Base-by-base conservation (phyloP, 2,113 vertebrate genomes). In the Piaya cayana region DNA sequence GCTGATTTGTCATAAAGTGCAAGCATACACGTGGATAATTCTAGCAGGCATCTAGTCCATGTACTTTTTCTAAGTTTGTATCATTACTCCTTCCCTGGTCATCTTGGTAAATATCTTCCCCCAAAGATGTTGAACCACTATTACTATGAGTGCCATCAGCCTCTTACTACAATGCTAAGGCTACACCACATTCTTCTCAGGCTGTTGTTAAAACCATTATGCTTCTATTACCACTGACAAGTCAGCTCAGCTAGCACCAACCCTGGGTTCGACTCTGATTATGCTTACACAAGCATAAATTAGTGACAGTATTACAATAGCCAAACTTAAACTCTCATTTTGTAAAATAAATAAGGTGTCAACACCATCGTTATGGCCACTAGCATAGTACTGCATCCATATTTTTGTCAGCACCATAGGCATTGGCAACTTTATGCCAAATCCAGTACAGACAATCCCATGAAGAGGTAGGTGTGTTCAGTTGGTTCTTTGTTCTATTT, bases 361-460 rank as follows among this genome's bases (percentile, higher is more conserved):
- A 49, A 8, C n/a, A 2, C 22, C 39, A 20, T 42, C 21, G 7
- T 27, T 82, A 37, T 10, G 26, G 39, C 50, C 62, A 56, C 14
- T 64, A 29, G 16, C 27, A 55, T 63, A 0, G 0, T 53, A 27
- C 25, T 0, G 0, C 4, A 4, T 21, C 9, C 15, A 6, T 20
- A 29, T 20, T 77, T 74, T 52, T 58, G 23, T 36, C 29, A 86
- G 18, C n/a, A 39, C 22, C 63, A 52, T 65, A 69, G 13, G 6
- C 63, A 49, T 2, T 25, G 59, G 10, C 14, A 18, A 36, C 52
- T 58, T 53, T 11, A 63, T 22, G 32, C 34, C n/a, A 72, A 32
- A 11, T 13, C 7, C 55, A 32, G 29, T 27, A 9, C 0, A 58
- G 15, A 34, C 3, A 29, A 43, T 30, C 39, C 39, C 23, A 8